Base-by-base conservation (phyloP, 1,140 invertebrate species). In the Cotesia chilonis region DNA sequence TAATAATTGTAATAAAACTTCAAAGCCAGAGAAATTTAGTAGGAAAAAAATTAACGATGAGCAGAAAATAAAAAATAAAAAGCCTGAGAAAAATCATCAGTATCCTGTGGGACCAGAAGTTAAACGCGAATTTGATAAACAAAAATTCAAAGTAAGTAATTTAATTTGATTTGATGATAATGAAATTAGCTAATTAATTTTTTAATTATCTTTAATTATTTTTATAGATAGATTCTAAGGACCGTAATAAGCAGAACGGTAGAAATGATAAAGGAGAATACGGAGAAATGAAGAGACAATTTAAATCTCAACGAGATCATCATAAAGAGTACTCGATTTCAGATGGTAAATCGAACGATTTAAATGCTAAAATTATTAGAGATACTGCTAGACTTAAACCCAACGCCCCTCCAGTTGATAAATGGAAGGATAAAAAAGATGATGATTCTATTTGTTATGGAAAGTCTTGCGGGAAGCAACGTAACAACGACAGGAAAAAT, bases 401-500 rank as follows among this genome's bases (percentile, higher is more conserved):
- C 5, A 47, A 47, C 3, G 41, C 41, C 10, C 41, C 41, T 47
- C 41, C 41, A 47, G 55, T 71, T 41, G 69, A 61, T 20, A 37
- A 60, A 14, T 47, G 64, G 10, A 38, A 54, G n/a, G 41, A 54
- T 37, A 64, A 66, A 35, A 60, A 52, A 35, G 37, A 71, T 37
- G n/a, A 41, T 67, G 64, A 60, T 2, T 41, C 59, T 9, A 10
- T 37, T 7, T 72, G 70, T 52, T 38, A 66, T n/a, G 17, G 61
- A 12, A 66, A 71, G 14, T 57, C 51, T 10, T 71, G 70, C 28
- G 20, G 51, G 1, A 71, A 71, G n/a, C 47, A 36, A 4, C 14
- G 54, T 7, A 54, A 71, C 12, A 57, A 54, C 9, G 63, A 71
- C 3, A 36, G 64, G 35, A 71, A 71, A 66, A 41, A 71, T 57